Percentiles rank a stretch among this genome's conserved stretches.
Conservation (phyloP, 2,797 vertebrate genomes). For the Amniataba percoides region DNA sequence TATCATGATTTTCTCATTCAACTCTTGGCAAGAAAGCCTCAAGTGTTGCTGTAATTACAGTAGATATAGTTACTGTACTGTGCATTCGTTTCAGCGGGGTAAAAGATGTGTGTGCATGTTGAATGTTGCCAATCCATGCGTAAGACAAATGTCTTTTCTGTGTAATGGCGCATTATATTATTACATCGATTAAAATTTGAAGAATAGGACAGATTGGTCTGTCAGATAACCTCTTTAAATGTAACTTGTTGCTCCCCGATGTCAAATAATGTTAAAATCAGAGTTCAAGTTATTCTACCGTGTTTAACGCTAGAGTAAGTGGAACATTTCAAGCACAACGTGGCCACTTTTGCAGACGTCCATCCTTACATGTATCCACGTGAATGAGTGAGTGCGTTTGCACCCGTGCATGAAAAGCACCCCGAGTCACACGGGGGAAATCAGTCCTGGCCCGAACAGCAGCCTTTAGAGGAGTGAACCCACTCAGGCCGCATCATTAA, state of each 20-base stretch:
- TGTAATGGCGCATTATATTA: slow-evolving; percentile 3
- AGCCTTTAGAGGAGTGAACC: slow-evolving; percentile 38
- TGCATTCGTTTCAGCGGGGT: neutral
- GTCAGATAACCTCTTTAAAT: slow-evolving; percentile 20
- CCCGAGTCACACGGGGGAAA: neutral
- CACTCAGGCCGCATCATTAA: slow-evolving; percentile 51
- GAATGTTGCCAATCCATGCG: slow-evolving; percentile 9
- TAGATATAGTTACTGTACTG: neutral
- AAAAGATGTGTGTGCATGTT: neutral
- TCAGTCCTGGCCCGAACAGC: slow-evolving; percentile 23
- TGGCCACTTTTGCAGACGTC: neutral
- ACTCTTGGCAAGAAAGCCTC: neutral
- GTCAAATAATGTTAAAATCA: slow-evolving; percentile 29
- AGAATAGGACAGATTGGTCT: neutral
- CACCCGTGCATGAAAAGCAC: neutral
- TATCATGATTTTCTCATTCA: neutral
- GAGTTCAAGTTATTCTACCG: slow-evolving; percentile 5
- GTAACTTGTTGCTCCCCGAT: slow-evolving; percentile 25
- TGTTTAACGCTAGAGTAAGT: slow-evolving; percentile 21
- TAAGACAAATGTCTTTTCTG: neutral
- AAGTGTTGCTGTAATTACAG: neutral
- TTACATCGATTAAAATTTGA: neutral
- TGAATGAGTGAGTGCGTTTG: neutral
- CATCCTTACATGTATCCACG: neutral
- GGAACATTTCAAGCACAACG: slow-evolving; percentile 11